Conservation (phyloP, 2,113 vertebrate genomes). For the Eolophus roseicapilla region DNA sequence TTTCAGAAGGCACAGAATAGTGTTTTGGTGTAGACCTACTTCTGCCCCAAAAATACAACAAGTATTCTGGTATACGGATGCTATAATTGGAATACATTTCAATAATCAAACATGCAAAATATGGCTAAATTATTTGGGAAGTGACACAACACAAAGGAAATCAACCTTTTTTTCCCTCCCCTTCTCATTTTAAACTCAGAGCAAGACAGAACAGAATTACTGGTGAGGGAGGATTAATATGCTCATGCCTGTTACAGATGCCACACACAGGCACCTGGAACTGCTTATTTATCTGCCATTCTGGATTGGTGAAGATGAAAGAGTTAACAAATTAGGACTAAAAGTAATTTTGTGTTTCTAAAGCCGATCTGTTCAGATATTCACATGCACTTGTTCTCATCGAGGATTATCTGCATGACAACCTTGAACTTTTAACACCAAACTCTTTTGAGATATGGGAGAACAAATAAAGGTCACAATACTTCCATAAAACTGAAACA, state of each 20-base stretch:
- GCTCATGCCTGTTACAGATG: conserved; percentile 10
- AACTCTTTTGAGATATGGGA: not conserved
- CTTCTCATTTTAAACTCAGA: conserved; percentile 28
- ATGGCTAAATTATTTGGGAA: not conserved
- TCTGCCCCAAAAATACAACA: not conserved
- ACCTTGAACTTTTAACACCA: conserved; percentile 57
- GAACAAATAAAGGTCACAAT: conserved; percentile 7
- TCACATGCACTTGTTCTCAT: conserved; percentile 41
- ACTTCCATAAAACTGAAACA: conserved; percentile 11
- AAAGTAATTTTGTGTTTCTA: conserved; percentile 66
- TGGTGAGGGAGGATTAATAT: conserved; percentile 13
- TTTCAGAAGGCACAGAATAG: not conserved
- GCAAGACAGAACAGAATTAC: not conserved
- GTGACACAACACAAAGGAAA: not conserved
- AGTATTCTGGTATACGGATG: not conserved
- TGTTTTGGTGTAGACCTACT: not conserved
- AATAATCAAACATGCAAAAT: not conserved
- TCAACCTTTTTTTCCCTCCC: not conserved
- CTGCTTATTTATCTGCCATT: conserved; percentile 46
- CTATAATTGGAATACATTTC: not conserved
- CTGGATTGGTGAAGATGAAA: conserved; percentile 18
- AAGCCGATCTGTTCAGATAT: conserved; percentile 58
- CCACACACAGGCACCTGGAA: conserved; percentile 17
- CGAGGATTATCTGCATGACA: conserved; percentile 69
- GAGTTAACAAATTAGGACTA: conserved; percentile 44